Evolutionary conservation across 2,797 vertebrate species (phyloP).

Genomic region (Anableps anableps): DNA sequence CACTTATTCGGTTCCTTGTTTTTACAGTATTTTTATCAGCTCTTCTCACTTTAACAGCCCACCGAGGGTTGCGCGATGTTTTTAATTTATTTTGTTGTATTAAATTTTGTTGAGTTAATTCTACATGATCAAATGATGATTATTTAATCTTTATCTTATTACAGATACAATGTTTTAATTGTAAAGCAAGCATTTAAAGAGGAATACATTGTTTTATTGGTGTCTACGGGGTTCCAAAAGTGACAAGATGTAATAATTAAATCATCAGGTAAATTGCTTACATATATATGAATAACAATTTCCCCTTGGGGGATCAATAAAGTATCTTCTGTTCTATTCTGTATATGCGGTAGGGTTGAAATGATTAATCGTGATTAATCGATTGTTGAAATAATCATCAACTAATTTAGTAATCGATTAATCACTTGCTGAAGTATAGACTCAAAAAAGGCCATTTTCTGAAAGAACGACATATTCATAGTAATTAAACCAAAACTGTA

Average conservation of each 20-base stretch:
- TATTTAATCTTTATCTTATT: conserved; percentile 75
- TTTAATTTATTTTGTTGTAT: conserved; percentile 69
- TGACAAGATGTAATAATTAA: neutral
- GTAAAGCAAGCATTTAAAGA: conserved; percentile 53
- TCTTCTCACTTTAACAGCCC: conserved; percentile 69
- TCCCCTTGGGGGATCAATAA: too few species aligned
- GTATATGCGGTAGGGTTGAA: neutral
- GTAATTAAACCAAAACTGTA: neutral
- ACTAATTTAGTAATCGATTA: too few species aligned
- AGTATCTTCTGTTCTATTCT: too few species aligned
- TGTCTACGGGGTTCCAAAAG: neutral
- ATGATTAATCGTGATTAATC: neutral
- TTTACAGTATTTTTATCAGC: conserved; percentile 75
- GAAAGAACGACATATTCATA: neutral
- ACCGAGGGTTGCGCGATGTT: conserved; percentile 56
- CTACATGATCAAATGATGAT: conserved; percentile 74
- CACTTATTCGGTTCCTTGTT: conserved; percentile 85
- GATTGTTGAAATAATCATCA: too few species aligned
- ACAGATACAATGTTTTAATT: conserved; percentile 62
- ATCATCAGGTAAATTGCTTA: neutral
- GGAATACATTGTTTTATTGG: conserved; percentile 62
- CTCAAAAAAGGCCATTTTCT: neutral
- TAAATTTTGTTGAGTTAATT: conserved; percentile 64
- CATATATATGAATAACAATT: too few species aligned
- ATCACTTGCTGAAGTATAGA: neutral